Percentiles rank a stretch among this genome's conserved stretches.
phyloP scores from a whole-genome alignment of 2,113 vertebrate genomes.

The Mastomys coucha region DNA sequence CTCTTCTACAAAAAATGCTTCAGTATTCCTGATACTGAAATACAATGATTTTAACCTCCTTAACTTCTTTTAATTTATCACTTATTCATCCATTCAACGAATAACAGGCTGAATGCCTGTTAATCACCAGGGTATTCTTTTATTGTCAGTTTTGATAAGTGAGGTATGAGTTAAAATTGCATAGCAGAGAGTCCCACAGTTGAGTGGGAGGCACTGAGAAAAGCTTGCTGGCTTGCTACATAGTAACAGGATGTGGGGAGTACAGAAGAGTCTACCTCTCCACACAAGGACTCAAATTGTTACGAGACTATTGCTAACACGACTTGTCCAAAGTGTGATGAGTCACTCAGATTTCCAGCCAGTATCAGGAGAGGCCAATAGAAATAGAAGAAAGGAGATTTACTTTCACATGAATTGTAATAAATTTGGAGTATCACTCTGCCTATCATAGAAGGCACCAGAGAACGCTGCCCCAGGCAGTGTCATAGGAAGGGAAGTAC shows the following conservation, averaged over 20 bases:
- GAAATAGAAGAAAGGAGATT: background rate
- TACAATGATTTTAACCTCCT: background rate
- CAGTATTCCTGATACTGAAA: background rate
- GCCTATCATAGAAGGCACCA: background rate
- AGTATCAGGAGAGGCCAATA: background rate
- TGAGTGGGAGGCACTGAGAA: background rate
- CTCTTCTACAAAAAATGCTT: background rate
- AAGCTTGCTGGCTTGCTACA: background rate
- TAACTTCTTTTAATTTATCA: background rate
- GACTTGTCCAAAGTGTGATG: background rate
- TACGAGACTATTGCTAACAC: background rate
- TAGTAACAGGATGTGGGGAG: background rate
- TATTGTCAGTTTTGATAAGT: background rate
- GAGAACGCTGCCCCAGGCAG: background rate
- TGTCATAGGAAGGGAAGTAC: background rate
- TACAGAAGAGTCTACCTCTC: background rate
- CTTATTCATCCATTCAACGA: slow-evolving; percentile 18
- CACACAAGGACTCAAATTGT: background rate
- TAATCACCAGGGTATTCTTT: background rate
- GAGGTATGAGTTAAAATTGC: background rate
- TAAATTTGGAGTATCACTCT: background rate
- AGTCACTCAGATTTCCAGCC: background rate
- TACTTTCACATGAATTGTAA: background rate
- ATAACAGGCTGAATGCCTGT: no score
- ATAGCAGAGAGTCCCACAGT: background rate